Evolutionary conservation across 2,797 vertebrate genomes (phyloP), one percentile per base, ranked within the genome.

Genomic region (Schizothorax lantsangensis): DNA sequence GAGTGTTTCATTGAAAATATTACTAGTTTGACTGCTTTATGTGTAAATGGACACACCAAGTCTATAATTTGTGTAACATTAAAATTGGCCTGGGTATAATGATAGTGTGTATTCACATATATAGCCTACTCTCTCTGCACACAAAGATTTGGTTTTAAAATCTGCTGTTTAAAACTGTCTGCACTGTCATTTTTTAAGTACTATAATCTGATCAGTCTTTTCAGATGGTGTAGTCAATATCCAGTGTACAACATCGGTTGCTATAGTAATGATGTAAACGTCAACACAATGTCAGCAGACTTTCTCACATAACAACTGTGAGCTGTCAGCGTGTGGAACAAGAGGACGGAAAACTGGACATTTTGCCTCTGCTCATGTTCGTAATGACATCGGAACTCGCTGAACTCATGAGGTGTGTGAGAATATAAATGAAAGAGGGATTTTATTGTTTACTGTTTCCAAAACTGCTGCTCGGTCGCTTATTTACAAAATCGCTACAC

Each of bases 21-120:
- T 73, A 68, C 57, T 33, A 6, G 30, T 77, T 49, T 59, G 45
- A 85, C 62, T 74, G 69, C 45, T 87, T 62, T 23, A 30, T 85
- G 52, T 72, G 4, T 30, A 73, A 21, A 66, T 66, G 14, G 43
- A 40, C 47, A 47, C 43, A 86, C 59, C 19, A 54, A 83, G 52
- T 59, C 19, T 84, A 83, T 66, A 72, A n/a, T 66, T 47, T 33
- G 62, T 85, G 11, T 4, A 33, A 40, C 26, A 68, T 88, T 72
- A 19, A 72, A 79, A 45, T 62, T 14, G 19, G n/a, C 26, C 45
- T 5, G 77, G 40, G 14, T 33, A 21, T 69, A 81, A 38, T 69
- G 7, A 52, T n/a, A 23, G 45, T 68, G 40, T 36, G 43, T 23
- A n/a, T 82, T 71, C 8, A 26, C 14, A 40, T 40, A 30, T 10